Evolutionary conservation across 2,888 invertebrate genomes (phyloP).

Genomic region (Malachius bipustulatus): DNA sequence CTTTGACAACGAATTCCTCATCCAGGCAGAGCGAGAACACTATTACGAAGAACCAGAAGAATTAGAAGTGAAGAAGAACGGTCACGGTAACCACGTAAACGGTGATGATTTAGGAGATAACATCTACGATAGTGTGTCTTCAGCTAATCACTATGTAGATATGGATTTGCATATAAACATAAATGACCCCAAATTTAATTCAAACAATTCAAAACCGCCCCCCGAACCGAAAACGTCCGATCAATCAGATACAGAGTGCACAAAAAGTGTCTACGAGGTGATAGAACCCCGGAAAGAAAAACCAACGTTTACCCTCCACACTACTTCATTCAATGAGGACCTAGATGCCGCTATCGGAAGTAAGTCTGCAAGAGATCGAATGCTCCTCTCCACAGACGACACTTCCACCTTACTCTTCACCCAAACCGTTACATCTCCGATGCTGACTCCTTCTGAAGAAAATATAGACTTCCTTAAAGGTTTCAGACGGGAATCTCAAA

Average conservation of each 20-base stretch:
- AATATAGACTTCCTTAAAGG: slow-evolving; percentile 37
- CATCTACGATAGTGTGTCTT: slow-evolving; percentile 11
- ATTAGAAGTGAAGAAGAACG: slow-evolving; percentile 19
- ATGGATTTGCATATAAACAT: slow-evolving; percentile 15
- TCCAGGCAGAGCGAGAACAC: slow-evolving; percentile 27
- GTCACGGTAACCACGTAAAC: neutral
- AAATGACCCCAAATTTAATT: slow-evolving; percentile 17
- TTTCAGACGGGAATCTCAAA: slow-evolving; percentile 27
- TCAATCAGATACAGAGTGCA: neutral
- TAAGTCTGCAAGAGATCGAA: slow-evolving; percentile 32
- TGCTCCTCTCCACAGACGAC: slow-evolving; percentile 34
- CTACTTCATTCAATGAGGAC: slow-evolving; percentile 17
- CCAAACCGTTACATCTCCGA: slow-evolving; percentile 37
- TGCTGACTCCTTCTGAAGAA: slow-evolving; percentile 37
- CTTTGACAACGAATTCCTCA: slow-evolving; percentile 22
- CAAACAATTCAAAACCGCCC: slow-evolving; percentile 15
- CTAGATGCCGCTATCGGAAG: slow-evolving; percentile 17
- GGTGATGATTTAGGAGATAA: slow-evolving; percentile 4
- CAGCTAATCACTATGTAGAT: slow-evolving; percentile 25
- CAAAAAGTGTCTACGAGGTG: slow-evolving; percentile 15
- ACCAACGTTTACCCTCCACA: slow-evolving; percentile 20
- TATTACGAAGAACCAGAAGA: slow-evolving; percentile 23
- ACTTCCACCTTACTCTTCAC: slow-evolving; percentile 34
- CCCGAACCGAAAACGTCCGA: slow-evolving; percentile 1
- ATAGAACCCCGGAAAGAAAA: slow-evolving; percentile 14